Evolutionary conservation across 2,888 invertebrate species (phyloP).

Genomic region (Morinoia aosen): DNA sequence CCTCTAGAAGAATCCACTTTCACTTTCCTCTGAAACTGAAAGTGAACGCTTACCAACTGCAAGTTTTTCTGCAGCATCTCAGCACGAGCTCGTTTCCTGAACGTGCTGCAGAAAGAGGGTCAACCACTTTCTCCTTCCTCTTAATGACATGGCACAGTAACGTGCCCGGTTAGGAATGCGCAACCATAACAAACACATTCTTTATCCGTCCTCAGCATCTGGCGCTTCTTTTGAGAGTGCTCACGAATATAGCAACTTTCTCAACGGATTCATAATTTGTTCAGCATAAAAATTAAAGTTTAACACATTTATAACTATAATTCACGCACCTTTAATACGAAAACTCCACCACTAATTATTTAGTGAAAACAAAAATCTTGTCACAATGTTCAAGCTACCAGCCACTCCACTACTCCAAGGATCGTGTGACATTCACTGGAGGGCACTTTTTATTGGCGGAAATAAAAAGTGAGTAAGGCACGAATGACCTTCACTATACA

Average conservation of each 20-base stretch:
- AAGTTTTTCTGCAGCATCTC: conserved; percentile 27
- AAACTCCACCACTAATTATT: background rate
- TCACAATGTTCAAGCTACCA: background rate
- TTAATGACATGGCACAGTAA: background rate
- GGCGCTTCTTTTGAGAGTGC: background rate
- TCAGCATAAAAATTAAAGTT: background rate
- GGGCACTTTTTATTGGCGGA: background rate
- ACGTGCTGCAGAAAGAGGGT: background rate
- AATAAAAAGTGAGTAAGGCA: background rate
- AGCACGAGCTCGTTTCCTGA: conserved; percentile 12
- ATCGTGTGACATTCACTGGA: background rate
- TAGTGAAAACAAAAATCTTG: background rate
- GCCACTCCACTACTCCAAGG: background rate
- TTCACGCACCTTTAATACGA: background rate
- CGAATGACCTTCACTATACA: background rate
- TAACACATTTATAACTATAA: background rate
- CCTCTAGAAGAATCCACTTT: conserved; percentile 28
- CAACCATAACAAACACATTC: background rate
- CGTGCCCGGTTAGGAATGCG: background rate
- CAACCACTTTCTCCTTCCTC: conserved; percentile 21
- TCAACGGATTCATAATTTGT: background rate
- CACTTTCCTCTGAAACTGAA: conserved; percentile 20
- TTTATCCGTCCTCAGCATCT: background rate
- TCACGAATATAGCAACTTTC: background rate
- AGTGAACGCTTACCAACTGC: conserved; percentile 6